Conservation (phyloP, 2,113 vertebrate genomes). For the Ctenomys sociabilis region DNA sequence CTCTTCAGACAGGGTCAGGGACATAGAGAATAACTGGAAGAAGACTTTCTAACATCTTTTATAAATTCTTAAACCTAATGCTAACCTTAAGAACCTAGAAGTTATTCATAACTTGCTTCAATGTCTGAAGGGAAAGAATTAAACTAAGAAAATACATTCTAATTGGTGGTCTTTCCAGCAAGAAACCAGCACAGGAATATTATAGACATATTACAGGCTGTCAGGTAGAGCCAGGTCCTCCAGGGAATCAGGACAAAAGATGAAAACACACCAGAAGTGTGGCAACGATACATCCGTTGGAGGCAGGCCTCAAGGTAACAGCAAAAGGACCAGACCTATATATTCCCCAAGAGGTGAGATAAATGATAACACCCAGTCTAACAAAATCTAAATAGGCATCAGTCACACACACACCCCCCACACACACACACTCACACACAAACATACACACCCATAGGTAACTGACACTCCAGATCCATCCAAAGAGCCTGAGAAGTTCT, state of each 20-base stretch:
- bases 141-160: background rate
- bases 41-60: slow-evolving; percentile 1
- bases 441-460: too few relatives aligned
- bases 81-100: background rate
- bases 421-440: too few relatives aligned
- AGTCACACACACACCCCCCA: too few relatives aligned
- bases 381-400: too few relatives aligned
- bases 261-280: background rate
- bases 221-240: background rate
- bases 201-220: background rate
- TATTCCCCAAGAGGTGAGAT: too few relatives aligned
- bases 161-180: background rate
- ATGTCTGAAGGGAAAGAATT: background rate
- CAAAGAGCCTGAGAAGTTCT: too few relatives aligned
- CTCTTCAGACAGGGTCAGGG: background rate
- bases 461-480: too few relatives aligned
- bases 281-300: background rate
- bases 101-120: slow-evolving; percentile 15
- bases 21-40: background rate
- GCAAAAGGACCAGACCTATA: too few relatives aligned
- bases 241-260: background rate
- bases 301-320: background rate
- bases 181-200: background rate
- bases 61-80: slow-evolving; percentile 10
- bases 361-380: too few relatives aligned